Evolutionary conservation across 2,888 invertebrate species (phyloP), one percentile per base, ranked within the genome.

Genomic region (Augochlorella aurata): DNA sequence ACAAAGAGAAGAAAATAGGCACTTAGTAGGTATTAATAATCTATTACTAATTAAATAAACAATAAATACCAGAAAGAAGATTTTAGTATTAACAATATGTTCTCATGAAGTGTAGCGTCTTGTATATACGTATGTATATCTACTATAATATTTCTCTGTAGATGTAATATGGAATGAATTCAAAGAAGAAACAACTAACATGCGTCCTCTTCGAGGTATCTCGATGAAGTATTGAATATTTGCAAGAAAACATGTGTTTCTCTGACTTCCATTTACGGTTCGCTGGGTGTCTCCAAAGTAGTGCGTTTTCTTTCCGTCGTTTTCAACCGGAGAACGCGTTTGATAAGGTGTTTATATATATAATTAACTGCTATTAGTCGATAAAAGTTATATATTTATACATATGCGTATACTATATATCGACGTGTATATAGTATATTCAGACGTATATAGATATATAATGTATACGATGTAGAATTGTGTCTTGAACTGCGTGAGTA

Each of bases 21-120:
- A 89, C 85, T 89, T 88, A 87, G 88, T 89, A 80, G 83, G 79
- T 86, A 89, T 87, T 89, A 85, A 89, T 88, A 88, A 90, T 87
- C 83, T 84, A 90, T 89, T 85, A 86, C 70, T 82, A 87, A 88
- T 73, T 86, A 88, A 89, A 89, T 87, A 89, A 38, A 91, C 86
- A 89, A 92, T 91, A 91, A 92, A 88, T 90, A 92, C 87, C 89
- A 92, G 77, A 86, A 83, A 89, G 82, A 90, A 79, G 89, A 86
- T 90, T 90, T 90, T 93, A 92, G 92, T 87, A 91, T 92, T 92
- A 92, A 91, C 87, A 89, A 92, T 93, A 91, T 93, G 92, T 92
- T 93, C 92, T 92, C 89, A 90, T 93, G 93, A 90, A 93, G 91
- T 93, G 92, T 93, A 93, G 93, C 91, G 91, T 93, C 93, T 93